Evolutionary conservation across 2,113 vertebrate genomes (phyloP), one percentile per base, ranked within the genome.

Genomic region (Scatophagus argus): DNA sequence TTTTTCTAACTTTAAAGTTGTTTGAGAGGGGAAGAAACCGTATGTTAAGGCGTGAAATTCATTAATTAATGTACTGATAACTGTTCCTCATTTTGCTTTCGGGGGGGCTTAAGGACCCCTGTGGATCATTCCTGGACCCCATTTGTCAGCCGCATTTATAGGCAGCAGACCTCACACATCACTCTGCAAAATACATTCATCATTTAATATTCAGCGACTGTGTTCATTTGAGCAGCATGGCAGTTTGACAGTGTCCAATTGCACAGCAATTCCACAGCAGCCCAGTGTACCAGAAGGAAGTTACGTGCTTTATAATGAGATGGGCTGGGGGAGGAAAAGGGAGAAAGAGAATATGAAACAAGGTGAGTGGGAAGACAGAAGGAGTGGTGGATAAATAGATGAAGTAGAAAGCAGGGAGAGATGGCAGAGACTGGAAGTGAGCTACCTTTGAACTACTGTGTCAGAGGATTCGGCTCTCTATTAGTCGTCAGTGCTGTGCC

Each of bases 381-480:
- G 39, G 31, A 65, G 52, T 29, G 49, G 71, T 62, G 79, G 76
- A 84, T 83, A 75, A 75, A 76, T 69, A 66, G 74, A 75, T 38
- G 61, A 71, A 47, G 69, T 58, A 56, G 62, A 54, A 69, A 79
- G 14, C 62, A 78, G 43, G 34, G 34, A 46, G 60, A 52, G n/a
- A 68, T 73, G 23, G n/a, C n/a, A n/a, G 61, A 75, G 76, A 55
- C 58, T 62, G 69, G 87, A 87, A 87, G 79, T 82, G 83, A 85
- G 81, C 78, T 85, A 88, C 81, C 82, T 92, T 93, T 91, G 90
- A 91, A 91, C 88, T 82, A 16, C 74, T 65, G 38, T 82, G 69
- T 85, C 85, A 64, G 64, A 88, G 60, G 79, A 83, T 69, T 49
- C 78, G 46, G 61, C 17, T 86, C 85, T 89, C 83, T 72, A 77